A percentile compares a stretch with the other conserved stretches of the same genome.
phyloP scores from a whole-genome alignment of 2,113 vertebrate species.

The Regulus satrapa region DNA sequence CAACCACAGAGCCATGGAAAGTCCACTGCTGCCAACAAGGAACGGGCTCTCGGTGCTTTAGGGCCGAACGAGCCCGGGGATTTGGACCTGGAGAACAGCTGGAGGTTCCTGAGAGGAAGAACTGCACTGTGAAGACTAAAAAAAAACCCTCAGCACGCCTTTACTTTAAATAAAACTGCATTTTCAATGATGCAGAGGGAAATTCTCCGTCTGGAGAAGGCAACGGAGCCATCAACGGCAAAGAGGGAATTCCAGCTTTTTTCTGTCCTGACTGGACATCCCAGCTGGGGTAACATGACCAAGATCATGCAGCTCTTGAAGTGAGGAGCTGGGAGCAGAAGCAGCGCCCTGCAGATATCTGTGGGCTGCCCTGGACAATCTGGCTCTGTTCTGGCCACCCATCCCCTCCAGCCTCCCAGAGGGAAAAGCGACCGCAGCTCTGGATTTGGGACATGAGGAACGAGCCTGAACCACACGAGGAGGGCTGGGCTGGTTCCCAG shows the following conservation, averaged over 20 bases:
- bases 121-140: fast-evolving
- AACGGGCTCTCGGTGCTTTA: background rate
- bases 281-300: background rate
- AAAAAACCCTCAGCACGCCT: background rate
- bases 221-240: fast-evolving
- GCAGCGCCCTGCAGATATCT: background rate
- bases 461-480: background rate
- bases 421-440: background rate
- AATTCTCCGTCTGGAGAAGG: background rate
- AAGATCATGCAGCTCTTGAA: constrained; percentile 18
- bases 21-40: background rate
- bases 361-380: background rate
- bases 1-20: background rate
- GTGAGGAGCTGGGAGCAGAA: background rate
- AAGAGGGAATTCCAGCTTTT: background rate
- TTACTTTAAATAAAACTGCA: background rate
- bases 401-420: background rate
- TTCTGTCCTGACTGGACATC: background rate
- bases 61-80: background rate
- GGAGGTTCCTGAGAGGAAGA: background rate
- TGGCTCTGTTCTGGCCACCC: background rate
- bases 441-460: background rate
- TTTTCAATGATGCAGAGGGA: fast-evolving
- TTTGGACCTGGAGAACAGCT: background rate
- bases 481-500: background rate